A percentile compares a stretch with the other conserved stretches of the same genome.
Conservation (phyloP, 2,113 vertebrate genomes). For the Plecotus auritus region DNA sequence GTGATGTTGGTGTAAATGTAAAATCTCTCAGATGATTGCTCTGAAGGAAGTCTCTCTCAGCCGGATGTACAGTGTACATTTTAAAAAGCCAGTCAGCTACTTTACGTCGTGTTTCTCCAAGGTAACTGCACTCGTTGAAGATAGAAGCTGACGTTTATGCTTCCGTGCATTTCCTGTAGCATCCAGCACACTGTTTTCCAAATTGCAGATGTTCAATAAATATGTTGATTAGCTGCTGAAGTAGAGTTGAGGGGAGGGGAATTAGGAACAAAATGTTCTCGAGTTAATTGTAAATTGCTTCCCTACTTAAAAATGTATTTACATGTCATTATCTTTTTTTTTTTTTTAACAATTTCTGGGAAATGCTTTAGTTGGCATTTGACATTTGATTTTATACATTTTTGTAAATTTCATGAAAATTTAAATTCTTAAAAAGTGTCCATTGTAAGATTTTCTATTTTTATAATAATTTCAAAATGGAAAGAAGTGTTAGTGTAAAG, state of each 20-base stretch:
- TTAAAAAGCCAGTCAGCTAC: background rate
- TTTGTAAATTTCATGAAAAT: background rate
- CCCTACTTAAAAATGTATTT: conserved; percentile 28
- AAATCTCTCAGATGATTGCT: background rate
- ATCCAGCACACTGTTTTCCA: background rate
- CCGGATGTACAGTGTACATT: background rate
- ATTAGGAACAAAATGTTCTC: conserved; percentile 18
- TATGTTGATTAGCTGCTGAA: background rate
- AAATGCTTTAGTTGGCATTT: background rate
- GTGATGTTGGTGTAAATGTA: background rate
- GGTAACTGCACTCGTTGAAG: background rate
- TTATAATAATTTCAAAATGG: background rate
- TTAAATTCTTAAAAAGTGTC: background rate
- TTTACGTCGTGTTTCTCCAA: background rate
- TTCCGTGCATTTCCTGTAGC: background rate
- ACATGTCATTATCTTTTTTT: background rate
- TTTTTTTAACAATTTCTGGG: background rate
- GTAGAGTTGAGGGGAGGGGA: background rate
- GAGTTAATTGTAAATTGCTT: conserved; percentile 4
- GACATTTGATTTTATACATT: background rate
- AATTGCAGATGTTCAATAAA: background rate
- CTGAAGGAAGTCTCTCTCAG: background rate
- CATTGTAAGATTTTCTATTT: background rate
- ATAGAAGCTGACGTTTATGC: background rate
- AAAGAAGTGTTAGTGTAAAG: background rate